phyloP scores from a whole-genome alignment of 92 coral and sea anemone genomes.

The Actinernus sp. region DNA sequence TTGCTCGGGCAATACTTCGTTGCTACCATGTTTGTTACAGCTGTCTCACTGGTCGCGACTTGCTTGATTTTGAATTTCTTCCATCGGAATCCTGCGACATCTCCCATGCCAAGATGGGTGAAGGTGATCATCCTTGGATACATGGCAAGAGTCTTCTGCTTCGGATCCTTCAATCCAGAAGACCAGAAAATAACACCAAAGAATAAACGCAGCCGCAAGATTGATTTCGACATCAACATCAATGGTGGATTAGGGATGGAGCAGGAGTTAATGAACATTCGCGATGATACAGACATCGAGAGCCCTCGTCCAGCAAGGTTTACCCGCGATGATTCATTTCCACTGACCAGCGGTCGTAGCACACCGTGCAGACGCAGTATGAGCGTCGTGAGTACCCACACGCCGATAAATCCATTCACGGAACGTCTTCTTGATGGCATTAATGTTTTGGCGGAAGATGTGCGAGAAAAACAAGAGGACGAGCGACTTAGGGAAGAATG shows the following conservation, averaged over 20 bases:
- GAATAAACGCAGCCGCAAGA: slow-evolving; percentile 28
- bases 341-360: slow-evolving; percentile 70
- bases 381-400: slow-evolving; percentile 64
- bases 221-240: slow-evolving; percentile 54
- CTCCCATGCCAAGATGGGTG: slow-evolving; percentile 98
- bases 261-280: slow-evolving; percentile 39
- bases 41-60: slow-evolving; percentile 87
- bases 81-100: slow-evolving; percentile 89
- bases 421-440: slow-evolving; percentile 84
- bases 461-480: slow-evolving; percentile 77
- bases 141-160: slow-evolving; percentile 88
- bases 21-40: slow-evolving; percentile 89
- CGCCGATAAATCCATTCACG: slow-evolving; percentile 65
- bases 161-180: slow-evolving; percentile 61
- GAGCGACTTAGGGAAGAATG: slow-evolving; percentile 88
- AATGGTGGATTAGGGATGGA: slow-evolving; percentile 62
- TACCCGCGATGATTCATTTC: slow-evolving; percentile 47
- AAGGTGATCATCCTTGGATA: slow-evolving; percentile 81
- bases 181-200: slow-evolving; percentile 58
- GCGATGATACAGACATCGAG: slow-evolving; percentile 46
- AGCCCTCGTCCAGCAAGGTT: slow-evolving; percentile 54
- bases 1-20: slow-evolving; percentile 87
- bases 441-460: slow-evolving; percentile 85
- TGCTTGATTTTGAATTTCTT: slow-evolving; percentile 85
- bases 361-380: slow-evolving; percentile 71